Evolutionary conservation across 1,140 invertebrate genomes (phyloP).

Genomic region (Acyrthosiphon pisum): DNA sequence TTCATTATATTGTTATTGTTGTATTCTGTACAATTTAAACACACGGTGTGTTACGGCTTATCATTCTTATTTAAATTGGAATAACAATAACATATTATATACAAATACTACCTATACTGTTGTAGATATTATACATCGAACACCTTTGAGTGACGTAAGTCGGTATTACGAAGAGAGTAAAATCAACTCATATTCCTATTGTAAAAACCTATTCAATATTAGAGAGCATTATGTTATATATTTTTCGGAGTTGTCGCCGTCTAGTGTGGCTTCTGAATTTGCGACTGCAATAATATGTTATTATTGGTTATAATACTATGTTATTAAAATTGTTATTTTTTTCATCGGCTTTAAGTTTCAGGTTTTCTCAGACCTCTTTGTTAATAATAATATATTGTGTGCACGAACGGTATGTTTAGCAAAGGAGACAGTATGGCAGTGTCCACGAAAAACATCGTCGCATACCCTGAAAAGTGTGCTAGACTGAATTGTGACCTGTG

Average conservation of each 20-base stretch:
- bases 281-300: background rate
- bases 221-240: too few species aligned
- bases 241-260: too few species aligned
- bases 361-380: background rate
- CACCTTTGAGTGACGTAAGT: too few species aligned
- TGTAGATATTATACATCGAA: too few species aligned
- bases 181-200: too few species aligned
- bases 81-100: too few species aligned
- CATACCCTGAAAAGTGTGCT: slow-evolving; percentile 76
- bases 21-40: background rate
- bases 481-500: slow-evolving; percentile 71
- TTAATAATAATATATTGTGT: background rate
- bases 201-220: too few species aligned
- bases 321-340: background rate
- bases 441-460: slow-evolving; percentile 80
- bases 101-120: too few species aligned
- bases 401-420: slow-evolving; percentile 60
- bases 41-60: background rate
- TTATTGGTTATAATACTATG: background rate
- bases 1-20: too few species aligned
- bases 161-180: too few species aligned
- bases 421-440: slow-evolving; percentile 70
- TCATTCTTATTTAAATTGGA: background rate
- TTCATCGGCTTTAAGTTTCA: background rate
- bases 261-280: too few species aligned